Conservation (phyloP, 2,113 vertebrate species). For the Sula dactylatra region DNA sequence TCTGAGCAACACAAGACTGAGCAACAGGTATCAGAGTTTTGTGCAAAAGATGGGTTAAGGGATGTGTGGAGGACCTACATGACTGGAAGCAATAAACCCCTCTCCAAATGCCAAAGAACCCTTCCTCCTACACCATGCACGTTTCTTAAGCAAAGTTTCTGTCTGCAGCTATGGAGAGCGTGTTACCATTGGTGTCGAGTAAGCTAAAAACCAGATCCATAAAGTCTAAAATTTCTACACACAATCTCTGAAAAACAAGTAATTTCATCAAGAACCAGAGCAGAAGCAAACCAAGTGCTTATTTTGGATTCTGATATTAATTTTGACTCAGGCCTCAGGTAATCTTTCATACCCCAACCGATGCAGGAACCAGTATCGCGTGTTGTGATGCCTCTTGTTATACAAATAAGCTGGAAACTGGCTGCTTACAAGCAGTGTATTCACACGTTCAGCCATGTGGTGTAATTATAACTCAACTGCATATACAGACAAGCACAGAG, state of each 20-base stretch:
- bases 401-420: background rate
- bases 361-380: background rate
- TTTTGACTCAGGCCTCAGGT: background rate
- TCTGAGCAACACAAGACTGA: background rate
- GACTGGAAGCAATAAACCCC: background rate
- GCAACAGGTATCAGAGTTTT: background rate
- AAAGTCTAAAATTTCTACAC: background rate
- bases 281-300: background rate
- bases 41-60: background rate
- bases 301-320: background rate
- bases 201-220: background rate
- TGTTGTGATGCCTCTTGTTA: background rate
- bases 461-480: background rate
- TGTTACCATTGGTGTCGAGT: background rate
- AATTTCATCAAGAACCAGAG: background rate
- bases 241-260: too few relatives aligned
- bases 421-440: background rate
- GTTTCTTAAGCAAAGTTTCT: background rate
- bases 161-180: background rate
- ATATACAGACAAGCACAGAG: background rate
- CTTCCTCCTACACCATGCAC: fast-evolving
- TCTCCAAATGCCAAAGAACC: background rate
- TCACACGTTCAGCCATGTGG: background rate
- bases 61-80: background rate
- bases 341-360: background rate